These are phyloP conservation scores for Agelastica alni DNA, from an alignment of 2,888 invertebrate species.

Conservation along the genomic window DNA sequence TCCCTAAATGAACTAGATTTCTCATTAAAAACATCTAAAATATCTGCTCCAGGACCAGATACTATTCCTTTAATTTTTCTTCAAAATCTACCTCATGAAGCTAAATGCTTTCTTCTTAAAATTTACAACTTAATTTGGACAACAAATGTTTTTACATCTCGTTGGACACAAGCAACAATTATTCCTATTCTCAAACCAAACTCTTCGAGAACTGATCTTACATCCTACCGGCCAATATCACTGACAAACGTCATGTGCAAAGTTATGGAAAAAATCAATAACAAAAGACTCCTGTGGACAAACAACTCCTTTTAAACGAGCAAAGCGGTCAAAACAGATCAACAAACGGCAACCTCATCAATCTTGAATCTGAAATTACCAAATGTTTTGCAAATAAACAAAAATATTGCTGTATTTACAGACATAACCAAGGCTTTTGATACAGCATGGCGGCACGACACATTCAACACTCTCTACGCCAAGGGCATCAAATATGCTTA, in stretches of 20 bases:
- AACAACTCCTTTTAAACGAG: neutral
- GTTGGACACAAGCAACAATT: neutral
- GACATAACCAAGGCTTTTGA: neutral
- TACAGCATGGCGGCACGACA: conserved; percentile 6
- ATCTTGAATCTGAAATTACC: neutral
- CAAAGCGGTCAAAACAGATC: neutral
- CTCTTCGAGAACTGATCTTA: neutral
- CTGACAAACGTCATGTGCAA: neutral
- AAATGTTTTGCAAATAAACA: neutral
- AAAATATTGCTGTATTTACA: neutral
- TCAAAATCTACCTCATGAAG: conserved; percentile 1
- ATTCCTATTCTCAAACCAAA: conserved; percentile 8
- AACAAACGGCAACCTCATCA: neutral
- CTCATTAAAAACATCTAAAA: neutral
- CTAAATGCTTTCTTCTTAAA: neutral
- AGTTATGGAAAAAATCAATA: neutral
- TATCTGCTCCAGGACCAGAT: conserved; percentile 10
- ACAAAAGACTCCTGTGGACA: neutral
- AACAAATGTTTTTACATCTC: neutral
- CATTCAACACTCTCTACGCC: too few relatives aligned
- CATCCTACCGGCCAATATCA: neutral
- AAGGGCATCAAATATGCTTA: too few relatives aligned
- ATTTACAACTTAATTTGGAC: conserved; percentile 9
- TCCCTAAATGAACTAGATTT: neutral
- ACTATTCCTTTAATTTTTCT: conserved; percentile 11